Percentiles rank a stretch among this genome's conserved stretches.
Conservation (phyloP, 2,888 invertebrate species). For the Scaptomyza parva region DNA sequence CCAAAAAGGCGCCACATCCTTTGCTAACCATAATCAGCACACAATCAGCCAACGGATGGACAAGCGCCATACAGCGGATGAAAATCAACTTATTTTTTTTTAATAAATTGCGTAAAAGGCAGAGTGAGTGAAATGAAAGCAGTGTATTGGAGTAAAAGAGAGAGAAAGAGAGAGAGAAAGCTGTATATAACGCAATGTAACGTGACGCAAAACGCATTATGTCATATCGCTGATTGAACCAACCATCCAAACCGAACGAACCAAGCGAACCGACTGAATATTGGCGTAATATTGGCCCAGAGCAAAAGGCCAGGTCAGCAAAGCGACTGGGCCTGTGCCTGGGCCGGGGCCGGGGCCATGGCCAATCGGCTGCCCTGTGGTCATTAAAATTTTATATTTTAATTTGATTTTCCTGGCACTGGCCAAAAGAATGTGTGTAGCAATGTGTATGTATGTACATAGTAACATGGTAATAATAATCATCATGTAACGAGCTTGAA, state of each 20-base stretch:
- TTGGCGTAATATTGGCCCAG: constrained; percentile 65
- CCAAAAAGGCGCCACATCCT: constrained; percentile 73
- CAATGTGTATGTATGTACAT: constrained; percentile 8
- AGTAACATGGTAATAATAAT: constrained; percentile 55
- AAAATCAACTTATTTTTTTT: constrained; percentile 75
- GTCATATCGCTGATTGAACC: constrained; percentile 79
- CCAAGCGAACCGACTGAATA: constrained; percentile 42
- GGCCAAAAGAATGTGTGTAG: constrained; percentile 23
- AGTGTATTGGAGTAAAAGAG: background rate
- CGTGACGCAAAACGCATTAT: constrained; percentile 76
- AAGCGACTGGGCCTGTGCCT: constrained; percentile 1
- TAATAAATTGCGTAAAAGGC: constrained; percentile 72
- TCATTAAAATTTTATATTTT: constrained; percentile 79
- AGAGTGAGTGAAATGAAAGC: background rate
- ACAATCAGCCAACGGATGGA: constrained; percentile 68
- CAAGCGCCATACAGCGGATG: constrained; percentile 66
- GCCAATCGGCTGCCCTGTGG: constrained; percentile 48
- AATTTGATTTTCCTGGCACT: constrained; percentile 77
- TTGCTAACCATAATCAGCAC: constrained; percentile 72
- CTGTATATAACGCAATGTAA: constrained; percentile 62
- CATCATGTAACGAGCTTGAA: constrained; percentile 70
- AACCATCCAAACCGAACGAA: constrained; percentile 54
- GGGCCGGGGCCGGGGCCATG: constrained; percentile 2
- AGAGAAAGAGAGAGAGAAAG: constrained; percentile 8
- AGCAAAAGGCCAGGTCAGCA: constrained; percentile 61